phyloP scores from a whole-genome alignment of 2,888 invertebrate species.

The Mantis religiosa region DNA sequence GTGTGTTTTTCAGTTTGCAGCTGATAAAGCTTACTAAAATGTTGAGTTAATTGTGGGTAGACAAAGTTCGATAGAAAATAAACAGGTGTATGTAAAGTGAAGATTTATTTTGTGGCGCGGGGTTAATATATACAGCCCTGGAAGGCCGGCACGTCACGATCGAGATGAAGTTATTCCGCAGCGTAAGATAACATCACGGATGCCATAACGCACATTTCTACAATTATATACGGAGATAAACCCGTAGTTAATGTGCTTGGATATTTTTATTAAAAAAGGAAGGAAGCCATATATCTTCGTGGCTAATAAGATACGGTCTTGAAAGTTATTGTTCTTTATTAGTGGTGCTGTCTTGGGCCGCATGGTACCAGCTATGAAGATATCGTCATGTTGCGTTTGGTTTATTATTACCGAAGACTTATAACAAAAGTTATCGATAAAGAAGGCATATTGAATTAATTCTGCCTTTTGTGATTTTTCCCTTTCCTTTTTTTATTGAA shows the following conservation, averaged over 20 bases:
- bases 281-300: background rate
- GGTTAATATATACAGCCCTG: background rate
- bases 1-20: background rate
- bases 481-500: too few species aligned
- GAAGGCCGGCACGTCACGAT: background rate
- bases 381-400: background rate
- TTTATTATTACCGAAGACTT: background rate
- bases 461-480: background rate
- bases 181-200: background rate
- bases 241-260: background rate
- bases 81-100: background rate
- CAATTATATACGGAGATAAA: background rate
- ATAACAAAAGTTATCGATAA: background rate
- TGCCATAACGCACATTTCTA: background rate
- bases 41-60: background rate
- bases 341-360: background rate
- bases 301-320: background rate
- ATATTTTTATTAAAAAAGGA: background rate
- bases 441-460: background rate
- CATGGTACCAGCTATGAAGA: background rate
- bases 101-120: background rate
- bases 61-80: background rate
- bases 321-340: background rate
- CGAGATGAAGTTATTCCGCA: background rate
- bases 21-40: background rate